phyloP scores from a whole-genome alignment of 2,113 vertebrate genomes.

The Montifringilla adamsi region DNA sequence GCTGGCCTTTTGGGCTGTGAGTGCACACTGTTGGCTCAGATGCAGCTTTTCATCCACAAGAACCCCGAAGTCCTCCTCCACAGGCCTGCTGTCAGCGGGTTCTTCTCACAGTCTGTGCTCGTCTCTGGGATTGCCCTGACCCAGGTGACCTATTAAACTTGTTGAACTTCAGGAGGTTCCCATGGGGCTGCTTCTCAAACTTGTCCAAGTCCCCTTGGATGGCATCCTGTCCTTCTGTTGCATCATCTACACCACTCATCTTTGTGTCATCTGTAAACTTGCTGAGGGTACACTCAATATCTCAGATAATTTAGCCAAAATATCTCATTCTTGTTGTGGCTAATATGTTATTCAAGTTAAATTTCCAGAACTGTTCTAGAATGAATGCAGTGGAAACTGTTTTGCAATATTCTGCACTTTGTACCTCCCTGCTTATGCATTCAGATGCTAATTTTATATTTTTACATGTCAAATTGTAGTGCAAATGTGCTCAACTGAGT shows the following conservation, averaged over 20 bases:
- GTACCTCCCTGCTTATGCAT: background rate
- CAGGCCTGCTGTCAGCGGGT: background rate
- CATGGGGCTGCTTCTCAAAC: background rate
- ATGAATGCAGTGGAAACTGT: background rate
- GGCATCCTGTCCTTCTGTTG: background rate
- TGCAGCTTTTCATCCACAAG: background rate
- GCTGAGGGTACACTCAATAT: fast-evolving
- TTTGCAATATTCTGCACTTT: background rate
- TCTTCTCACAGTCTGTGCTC: background rate
- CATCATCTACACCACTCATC: background rate
- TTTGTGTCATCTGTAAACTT: background rate
- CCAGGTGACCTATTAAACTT: background rate
- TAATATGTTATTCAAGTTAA: background rate
- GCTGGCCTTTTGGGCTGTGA: background rate
- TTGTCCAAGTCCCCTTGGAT: background rate
- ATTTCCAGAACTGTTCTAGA: background rate
- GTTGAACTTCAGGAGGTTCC: background rate
- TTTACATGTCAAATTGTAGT: background rate
- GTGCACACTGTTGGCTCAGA: background rate
- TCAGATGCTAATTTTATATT: background rate
- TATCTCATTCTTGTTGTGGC: background rate
- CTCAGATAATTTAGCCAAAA: background rate
- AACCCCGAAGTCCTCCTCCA: background rate
- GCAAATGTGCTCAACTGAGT: background rate
- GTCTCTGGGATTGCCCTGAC: background rate